These are phyloP conservation scores for Ptychodera flava DNA, from an alignment of 35 echinoderm and acorn worm species.

Conservation along the genomic window DNA sequence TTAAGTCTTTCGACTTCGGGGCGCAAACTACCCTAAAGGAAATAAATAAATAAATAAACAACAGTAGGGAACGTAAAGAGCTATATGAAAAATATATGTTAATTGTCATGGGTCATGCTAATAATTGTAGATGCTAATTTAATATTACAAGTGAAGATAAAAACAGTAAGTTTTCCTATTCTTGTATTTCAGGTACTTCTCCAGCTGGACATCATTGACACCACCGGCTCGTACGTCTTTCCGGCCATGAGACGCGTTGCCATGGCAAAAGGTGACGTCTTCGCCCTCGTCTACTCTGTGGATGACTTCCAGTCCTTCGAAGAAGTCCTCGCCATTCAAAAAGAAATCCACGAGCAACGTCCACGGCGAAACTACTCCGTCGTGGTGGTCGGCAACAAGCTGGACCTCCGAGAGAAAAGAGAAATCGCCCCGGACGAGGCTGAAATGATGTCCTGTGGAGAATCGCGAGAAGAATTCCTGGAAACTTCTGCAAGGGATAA, in stretches of 20 bases:
- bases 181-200: background rate
- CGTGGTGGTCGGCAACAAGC: constrained; percentile 26
- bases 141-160: too few relatives aligned
- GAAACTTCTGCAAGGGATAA: background rate
- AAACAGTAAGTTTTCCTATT: too few relatives aligned
- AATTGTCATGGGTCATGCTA: too few relatives aligned
- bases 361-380: background rate
- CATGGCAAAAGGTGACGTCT: background rate
- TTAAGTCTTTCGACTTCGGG: too few relatives aligned
- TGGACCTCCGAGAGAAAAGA: background rate
- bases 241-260: constrained; percentile 25
- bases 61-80: too few relatives aligned
- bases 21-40: too few relatives aligned
- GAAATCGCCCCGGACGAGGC: background rate
- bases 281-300: constrained; percentile 26
- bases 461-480: background rate
- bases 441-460: background rate
- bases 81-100: too few relatives aligned
- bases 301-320: constrained; percentile 12
- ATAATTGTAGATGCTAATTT: too few relatives aligned
- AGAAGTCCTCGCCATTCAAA: constrained; percentile 4
- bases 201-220: constrained; percentile 21
- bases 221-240: constrained; percentile 13
- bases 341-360: constrained; percentile 7
- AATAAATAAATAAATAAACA: too few relatives aligned